Evolutionary conservation across 2,888 invertebrate genomes (phyloP).

Genomic region (Parthenolecanium corni): DNA sequence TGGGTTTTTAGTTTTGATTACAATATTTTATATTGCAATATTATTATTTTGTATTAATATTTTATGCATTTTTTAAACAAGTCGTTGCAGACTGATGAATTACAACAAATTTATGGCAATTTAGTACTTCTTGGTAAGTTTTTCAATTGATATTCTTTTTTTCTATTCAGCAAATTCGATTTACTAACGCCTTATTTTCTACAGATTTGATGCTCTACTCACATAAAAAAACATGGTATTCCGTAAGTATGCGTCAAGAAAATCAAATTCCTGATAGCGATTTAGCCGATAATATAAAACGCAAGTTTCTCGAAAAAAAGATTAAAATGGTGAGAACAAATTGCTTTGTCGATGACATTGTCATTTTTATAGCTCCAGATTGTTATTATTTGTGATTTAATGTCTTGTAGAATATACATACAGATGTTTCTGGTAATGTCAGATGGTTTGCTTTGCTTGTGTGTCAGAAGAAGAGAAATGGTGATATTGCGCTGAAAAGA

Average conservation of each 20-base stretch:
- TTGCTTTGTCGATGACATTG: not conserved
- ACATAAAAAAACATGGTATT: not conserved
- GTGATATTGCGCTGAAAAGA: not conserved
- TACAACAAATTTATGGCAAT: slow-evolving; percentile 7
- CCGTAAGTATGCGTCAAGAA: not conserved
- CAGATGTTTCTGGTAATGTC: not conserved
- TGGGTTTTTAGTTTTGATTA: not conserved
- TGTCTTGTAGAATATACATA: slow-evolving; percentile 2
- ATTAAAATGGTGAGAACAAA: not conserved
- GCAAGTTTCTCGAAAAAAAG: not conserved
- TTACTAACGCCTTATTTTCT: not conserved
- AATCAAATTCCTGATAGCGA: not conserved
- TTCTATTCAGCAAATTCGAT: not conserved
- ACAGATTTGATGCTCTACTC: slow-evolving; percentile 1
- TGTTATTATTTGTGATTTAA: not conserved
- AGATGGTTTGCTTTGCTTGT: slow-evolving; percentile 7
- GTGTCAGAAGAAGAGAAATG: not conserved
- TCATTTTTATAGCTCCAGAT: not conserved
- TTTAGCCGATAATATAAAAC: not conserved
- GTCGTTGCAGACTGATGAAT: not conserved
- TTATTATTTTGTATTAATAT: not conserved
- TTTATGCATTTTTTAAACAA: not conserved
- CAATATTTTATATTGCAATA: not conserved
- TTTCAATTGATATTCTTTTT: not conserved
- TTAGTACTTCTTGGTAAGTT: slow-evolving; percentile 4